These are phyloP conservation scores for Falco naumanni DNA, from an alignment of 2,797 vertebrate species.

Conservation along the genomic window DNA sequence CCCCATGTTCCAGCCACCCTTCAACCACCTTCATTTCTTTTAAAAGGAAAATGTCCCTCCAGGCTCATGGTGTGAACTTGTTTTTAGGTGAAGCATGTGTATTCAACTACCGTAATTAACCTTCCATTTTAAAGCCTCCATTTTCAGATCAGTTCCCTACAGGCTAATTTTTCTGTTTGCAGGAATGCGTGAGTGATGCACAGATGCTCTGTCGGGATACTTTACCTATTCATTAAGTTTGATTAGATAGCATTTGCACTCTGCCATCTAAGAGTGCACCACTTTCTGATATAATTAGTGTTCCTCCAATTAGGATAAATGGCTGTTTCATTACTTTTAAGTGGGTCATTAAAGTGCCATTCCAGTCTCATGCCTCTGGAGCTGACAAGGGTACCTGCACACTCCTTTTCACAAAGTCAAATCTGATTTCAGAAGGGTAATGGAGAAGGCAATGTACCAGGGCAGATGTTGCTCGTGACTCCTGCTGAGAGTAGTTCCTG, in stretches of 20 bases:
- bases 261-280: constrained; percentile 10
- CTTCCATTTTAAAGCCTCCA: not conserved
- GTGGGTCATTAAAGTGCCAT: constrained; percentile 55
- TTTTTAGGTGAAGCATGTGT: not conserved
- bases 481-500: constrained; percentile 34
- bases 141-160: constrained; percentile 27
- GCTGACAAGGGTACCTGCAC: constrained; percentile 16
- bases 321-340: constrained; percentile 60
- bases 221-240: constrained; percentile 46
- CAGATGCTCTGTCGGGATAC: constrained; percentile 20
- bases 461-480: constrained; percentile 23
- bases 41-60: not conserved
- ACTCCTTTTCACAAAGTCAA: constrained; percentile 15
- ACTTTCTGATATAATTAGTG: constrained; percentile 50
- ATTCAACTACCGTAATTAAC: constrained; percentile 25
- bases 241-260: constrained; percentile 53
- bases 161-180: constrained; percentile 45
- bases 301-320: constrained; percentile 62
- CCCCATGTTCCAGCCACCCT: not conserved
- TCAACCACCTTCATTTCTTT: not conserved
- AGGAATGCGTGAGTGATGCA: not conserved
- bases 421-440: constrained; percentile 50
- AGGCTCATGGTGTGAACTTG: not conserved
- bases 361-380: not conserved
- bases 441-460: not conserved